Conservation (phyloP, 1,140 invertebrate genomes). For the Papilio glaucus region DNA sequence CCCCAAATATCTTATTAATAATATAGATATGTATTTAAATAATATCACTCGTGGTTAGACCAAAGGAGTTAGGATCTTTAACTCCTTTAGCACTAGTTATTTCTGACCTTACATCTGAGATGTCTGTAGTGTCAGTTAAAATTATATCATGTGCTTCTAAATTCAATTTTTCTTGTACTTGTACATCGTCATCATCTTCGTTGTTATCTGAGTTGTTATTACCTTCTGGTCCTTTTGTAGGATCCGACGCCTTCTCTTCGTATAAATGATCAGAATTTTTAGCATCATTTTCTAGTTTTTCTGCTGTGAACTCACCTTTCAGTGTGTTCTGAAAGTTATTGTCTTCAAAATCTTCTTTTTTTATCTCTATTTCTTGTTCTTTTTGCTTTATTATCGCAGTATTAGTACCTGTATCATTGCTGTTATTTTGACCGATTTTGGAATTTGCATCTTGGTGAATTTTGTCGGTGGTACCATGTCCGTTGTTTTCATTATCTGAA, state of each 20-base stretch:
- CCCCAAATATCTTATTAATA: conserved; percentile 64
- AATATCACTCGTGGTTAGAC: conserved; percentile 65
- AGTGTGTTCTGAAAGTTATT: conserved; percentile 37
- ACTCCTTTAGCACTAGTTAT: conserved; percentile 74
- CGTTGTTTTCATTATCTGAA: conserved; percentile 33
- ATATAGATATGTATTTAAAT: conserved; percentile 64
- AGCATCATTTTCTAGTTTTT: conserved; percentile 37
- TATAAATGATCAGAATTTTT: not conserved
- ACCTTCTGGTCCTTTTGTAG: conserved; percentile 54
- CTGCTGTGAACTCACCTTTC: conserved; percentile 3
- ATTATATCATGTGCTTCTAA: conserved; percentile 75
- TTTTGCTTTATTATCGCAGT: not conserved
- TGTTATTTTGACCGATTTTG: conserved; percentile 52
- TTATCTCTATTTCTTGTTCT: not conserved
- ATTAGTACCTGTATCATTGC: conserved; percentile 50
- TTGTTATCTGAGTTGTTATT: conserved; percentile 65
- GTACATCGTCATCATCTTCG: conserved; percentile 78
- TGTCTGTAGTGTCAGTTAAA: conserved; percentile 66
- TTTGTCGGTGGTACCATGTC: conserved; percentile 40
- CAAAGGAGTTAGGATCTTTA: conserved; percentile 70
- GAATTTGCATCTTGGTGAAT: conserved; percentile 45
- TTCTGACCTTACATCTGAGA: conserved; percentile 67
- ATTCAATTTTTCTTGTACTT: conserved; percentile 71
- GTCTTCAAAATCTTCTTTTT: conserved; percentile 43
- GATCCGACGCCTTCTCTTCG: conserved; percentile 50